A percentile compares a stretch with the other conserved stretches of the same genome.
phyloP scores from a whole-genome alignment of 2,113 vertebrate species.

The Rostratula benghalensis region DNA sequence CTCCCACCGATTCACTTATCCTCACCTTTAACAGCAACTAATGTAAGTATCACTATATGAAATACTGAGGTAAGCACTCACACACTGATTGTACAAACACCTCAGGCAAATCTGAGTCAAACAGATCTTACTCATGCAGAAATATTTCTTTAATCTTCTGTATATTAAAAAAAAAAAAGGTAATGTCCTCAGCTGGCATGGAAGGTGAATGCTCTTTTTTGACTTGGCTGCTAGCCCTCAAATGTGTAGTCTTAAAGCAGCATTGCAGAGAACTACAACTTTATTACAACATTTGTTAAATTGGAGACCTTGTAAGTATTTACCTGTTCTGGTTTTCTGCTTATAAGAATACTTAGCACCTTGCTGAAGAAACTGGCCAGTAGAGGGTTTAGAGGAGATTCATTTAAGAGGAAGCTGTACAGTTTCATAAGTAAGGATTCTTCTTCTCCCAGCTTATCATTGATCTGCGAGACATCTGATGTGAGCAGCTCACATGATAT shows the following conservation, averaged over 20 bases:
- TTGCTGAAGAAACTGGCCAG: constrained; percentile 99
- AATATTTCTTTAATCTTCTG: not conserved
- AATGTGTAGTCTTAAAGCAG: not conserved
- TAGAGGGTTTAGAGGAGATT: constrained; percentile 92
- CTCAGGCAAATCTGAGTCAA: not conserved
- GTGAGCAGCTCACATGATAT: constrained; percentile 98
- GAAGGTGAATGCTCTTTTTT: not conserved
- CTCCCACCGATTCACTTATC: not conserved
- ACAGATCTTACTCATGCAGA: not conserved
- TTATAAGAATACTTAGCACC: constrained; percentile 98
- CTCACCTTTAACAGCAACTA: not conserved
- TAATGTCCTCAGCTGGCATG: not conserved
- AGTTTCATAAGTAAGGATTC: constrained; percentile 91
- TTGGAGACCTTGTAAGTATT: not conserved
- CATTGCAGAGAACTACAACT: not conserved
- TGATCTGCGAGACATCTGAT: constrained; percentile 95
- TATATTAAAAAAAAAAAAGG: not conserved
- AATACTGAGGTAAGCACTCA: not conserved
- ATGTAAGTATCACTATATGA: not conserved
- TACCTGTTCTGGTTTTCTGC: constrained; percentile 98
- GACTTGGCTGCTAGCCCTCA: not conserved
- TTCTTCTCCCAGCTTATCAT: constrained; percentile 94
- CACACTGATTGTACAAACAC: not conserved
- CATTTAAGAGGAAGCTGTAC: constrained; percentile 93
- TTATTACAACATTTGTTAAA: not conserved